Evolutionary conservation across 2,888 invertebrate species (phyloP).

Genomic region (Argyresthia albistria): DNA sequence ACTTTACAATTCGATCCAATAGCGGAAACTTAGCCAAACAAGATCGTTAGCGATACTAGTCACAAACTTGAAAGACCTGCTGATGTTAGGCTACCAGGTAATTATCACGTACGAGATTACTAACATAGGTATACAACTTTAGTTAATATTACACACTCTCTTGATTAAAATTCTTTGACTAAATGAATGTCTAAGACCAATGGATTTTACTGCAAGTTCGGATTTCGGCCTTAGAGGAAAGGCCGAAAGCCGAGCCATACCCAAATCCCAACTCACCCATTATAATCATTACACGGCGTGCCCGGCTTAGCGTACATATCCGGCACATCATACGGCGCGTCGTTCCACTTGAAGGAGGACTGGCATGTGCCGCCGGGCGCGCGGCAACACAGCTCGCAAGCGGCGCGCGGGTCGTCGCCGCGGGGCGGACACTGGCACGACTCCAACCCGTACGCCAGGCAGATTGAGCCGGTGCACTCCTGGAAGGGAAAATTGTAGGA

Average conservation of each 20-base stretch:
- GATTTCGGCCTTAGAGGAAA: no score
- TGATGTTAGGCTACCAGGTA: no score
- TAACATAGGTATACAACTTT: no score
- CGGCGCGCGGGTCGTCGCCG: constrained; percentile 85
- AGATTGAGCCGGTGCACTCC: constrained; percentile 99
- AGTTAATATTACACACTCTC: no score
- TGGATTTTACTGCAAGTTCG: no score
- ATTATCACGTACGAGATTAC: no score
- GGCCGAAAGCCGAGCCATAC: background rate
- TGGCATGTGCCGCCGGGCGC: constrained; percentile 82
- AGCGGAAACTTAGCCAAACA: no score
- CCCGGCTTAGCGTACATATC: constrained; percentile 95
- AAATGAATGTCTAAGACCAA: no score
- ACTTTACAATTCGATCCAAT: no score
- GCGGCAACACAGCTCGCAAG: constrained; percentile 95
- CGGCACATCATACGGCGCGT: constrained; percentile 90
- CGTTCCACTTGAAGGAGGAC: constrained; percentile 94
- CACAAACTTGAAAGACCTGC: no score
- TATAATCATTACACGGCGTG: constrained; percentile 94
- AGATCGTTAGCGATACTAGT: no score
- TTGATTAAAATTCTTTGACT: no score
- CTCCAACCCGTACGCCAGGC: constrained; percentile 94
- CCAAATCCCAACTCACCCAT: constrained; percentile 72
- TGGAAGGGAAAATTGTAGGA: constrained; percentile 32
- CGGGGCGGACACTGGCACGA: constrained; percentile 94